These are phyloP conservation scores for Xestia ashworthii DNA, from an alignment of 2,888 invertebrate species.

Conservation along the genomic window DNA sequence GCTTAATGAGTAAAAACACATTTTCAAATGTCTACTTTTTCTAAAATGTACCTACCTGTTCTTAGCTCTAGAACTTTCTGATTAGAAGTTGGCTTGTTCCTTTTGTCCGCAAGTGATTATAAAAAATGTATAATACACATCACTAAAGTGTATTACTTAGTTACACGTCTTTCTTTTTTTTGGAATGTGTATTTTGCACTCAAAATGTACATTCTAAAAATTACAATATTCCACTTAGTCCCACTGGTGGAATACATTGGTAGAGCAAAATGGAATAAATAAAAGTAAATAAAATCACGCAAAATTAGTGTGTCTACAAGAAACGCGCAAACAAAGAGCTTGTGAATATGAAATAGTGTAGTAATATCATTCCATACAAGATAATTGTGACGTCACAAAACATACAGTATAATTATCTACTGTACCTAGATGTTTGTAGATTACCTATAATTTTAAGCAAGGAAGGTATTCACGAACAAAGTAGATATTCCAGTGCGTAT, in stretches of 20 bases:
- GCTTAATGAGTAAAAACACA: constrained; percentile 4
- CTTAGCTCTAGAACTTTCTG: background rate
- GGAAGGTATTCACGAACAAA: constrained; percentile 9
- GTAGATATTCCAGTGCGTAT: background rate
- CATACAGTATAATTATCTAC: background rate
- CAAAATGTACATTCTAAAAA: background rate
- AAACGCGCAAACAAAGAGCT: constrained; percentile 25
- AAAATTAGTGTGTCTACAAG: background rate
- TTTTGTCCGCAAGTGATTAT: background rate
- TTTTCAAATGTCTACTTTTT: background rate
- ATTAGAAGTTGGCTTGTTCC: background rate
- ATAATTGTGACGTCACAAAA: constrained; percentile 40
- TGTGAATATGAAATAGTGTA: constrained; percentile 12
- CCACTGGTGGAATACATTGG: background rate
- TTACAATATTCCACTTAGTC: background rate
- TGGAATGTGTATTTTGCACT: too few species aligned
- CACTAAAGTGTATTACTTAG: background rate
- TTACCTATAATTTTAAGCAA: background rate
- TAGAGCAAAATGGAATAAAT: background rate
- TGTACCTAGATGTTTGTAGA: constrained; percentile 14
- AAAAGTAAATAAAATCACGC: background rate
- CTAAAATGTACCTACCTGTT: background rate
- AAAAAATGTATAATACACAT: background rate
- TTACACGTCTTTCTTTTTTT: too few species aligned
- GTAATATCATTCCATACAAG: constrained; percentile 45